These are phyloP conservation scores for Pheucticus melanocephalus DNA, from an alignment of 2,113 vertebrate species.

Conservation along the genomic window DNA sequence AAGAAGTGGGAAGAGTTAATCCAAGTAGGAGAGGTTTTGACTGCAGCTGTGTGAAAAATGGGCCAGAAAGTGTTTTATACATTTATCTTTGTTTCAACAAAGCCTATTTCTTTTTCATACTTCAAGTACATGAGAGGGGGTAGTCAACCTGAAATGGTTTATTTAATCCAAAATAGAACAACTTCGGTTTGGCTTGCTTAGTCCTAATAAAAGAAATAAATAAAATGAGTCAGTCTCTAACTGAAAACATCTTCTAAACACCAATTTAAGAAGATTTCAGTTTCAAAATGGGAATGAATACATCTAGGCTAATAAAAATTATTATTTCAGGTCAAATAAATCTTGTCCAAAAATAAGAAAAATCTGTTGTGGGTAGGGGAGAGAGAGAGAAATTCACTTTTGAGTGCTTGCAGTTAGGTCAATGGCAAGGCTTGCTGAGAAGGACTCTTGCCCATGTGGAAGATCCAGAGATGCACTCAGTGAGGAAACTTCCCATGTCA, in stretches of 20 bases:
- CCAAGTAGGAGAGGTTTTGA: conserved; percentile 10
- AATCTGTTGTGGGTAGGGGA: not conserved
- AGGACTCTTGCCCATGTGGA: not conserved
- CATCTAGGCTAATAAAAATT: not conserved
- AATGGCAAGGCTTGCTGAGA: not conserved
- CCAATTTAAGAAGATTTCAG: not conserved
- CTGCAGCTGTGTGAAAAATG: conserved; percentile 54
- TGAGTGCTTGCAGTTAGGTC: not conserved
- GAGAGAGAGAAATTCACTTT: not conserved
- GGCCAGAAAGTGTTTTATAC: conserved; percentile 42
- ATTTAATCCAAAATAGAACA: conserved; percentile 42
- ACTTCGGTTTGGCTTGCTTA: conserved; percentile 16
- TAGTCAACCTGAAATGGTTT: conserved; percentile 50
- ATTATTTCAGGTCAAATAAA: not conserved
- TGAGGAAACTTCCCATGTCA: not conserved
- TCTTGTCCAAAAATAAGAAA: not conserved
- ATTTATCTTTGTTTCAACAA: conserved; percentile 50
- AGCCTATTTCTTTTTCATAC: conserved; percentile 17
- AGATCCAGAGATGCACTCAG: not conserved
- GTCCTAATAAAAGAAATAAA: conserved; percentile 46
- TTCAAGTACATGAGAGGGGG: not conserved
- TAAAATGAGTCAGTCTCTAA: not conserved
- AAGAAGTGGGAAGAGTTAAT: conserved; percentile 43
- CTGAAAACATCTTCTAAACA: conserved; percentile 40
- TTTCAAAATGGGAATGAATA: not conserved